phyloP scores from a whole-genome alignment of 2,888 invertebrate genomes.

The Coleophora flavipennella region DNA sequence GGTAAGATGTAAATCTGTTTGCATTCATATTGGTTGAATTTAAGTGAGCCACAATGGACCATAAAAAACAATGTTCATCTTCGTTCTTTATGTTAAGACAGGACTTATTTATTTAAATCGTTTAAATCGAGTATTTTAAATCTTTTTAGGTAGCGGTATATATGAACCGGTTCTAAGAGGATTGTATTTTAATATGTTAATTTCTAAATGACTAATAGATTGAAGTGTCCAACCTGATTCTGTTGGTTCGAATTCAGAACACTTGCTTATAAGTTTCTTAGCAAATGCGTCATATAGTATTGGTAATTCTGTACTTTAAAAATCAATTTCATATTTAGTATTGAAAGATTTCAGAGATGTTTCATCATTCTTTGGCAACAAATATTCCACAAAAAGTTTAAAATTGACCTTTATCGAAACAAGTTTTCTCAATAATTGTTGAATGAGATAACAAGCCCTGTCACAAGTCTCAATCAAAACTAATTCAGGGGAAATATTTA shows the following conservation, averaged over 20 bases:
- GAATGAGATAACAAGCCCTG: too few relatives aligned
- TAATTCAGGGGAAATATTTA: background rate
- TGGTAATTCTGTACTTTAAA: background rate
- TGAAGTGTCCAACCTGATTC: constrained; percentile 9
- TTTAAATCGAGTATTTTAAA: constrained; percentile 5
- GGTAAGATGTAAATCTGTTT: constrained; percentile 1
- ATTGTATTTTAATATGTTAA: constrained; percentile 10
- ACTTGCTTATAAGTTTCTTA: background rate
- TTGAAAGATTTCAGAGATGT: background rate
- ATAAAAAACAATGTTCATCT: constrained; percentile 10
- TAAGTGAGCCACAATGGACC: constrained; percentile 10
- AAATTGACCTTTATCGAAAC: background rate
- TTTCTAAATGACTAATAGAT: constrained; percentile 4
- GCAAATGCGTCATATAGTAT: too few relatives aligned
- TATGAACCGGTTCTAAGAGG: constrained; percentile 10
- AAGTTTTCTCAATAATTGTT: background rate
- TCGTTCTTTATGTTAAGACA: constrained; percentile 6
- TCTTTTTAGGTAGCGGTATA: constrained; percentile 4
- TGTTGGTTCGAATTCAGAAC: constrained; percentile 1
- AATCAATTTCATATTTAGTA: background rate
- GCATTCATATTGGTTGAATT: constrained; percentile 6
- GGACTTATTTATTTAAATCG: too few relatives aligned
- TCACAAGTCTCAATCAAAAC: too few relatives aligned
- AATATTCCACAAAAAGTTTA: background rate
- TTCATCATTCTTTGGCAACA: too few relatives aligned